Percentiles rank a stretch among this genome's conserved stretches.
Evolutionary conservation across 2,797 vertebrate species (phyloP).

Genomic region (Lophotriccus pileatus): DNA sequence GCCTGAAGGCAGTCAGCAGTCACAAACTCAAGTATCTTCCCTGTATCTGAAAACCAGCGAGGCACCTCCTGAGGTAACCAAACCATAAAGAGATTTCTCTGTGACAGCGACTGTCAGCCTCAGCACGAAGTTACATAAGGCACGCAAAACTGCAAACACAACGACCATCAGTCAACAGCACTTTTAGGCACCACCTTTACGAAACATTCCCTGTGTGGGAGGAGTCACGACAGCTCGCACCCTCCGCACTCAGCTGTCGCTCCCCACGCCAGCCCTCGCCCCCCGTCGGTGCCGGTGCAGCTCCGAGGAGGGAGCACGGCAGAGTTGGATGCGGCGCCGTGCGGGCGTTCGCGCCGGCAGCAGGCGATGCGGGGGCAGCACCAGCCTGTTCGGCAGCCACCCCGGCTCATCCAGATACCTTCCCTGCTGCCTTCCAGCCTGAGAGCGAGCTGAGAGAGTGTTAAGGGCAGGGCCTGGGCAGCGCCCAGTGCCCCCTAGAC

Average conservation of each 20-base stretch:
- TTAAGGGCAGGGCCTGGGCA: neutral
- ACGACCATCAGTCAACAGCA: fast-evolving
- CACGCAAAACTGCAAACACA: neutral
- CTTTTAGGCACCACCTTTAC: neutral
- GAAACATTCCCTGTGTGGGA: neutral
- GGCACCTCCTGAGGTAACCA: neutral
- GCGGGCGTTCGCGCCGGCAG: neutral
- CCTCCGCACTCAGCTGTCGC: neutral
- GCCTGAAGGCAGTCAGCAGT: neutral
- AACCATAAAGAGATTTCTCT: neutral
- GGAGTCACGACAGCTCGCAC: neutral
- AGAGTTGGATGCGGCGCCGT: fast-evolving
- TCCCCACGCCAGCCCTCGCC: neutral
- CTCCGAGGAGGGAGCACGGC: neutral
- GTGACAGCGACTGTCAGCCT: fast-evolving
- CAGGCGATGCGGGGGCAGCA: neutral
- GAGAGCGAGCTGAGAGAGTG: too few species aligned
- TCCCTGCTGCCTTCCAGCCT: neutral
- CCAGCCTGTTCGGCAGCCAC: neutral
- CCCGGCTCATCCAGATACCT: neutral
- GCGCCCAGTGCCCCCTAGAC: neutral
- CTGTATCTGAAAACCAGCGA: neutral
- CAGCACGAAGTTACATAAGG: neutral
- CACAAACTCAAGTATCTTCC: fast-evolving
- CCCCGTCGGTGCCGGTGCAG: neutral